Percentiles rank a stretch among this genome's conserved stretches.
phyloP scores from a whole-genome alignment of 2,113 vertebrate genomes.

The Tonatia bakeri region DNA sequence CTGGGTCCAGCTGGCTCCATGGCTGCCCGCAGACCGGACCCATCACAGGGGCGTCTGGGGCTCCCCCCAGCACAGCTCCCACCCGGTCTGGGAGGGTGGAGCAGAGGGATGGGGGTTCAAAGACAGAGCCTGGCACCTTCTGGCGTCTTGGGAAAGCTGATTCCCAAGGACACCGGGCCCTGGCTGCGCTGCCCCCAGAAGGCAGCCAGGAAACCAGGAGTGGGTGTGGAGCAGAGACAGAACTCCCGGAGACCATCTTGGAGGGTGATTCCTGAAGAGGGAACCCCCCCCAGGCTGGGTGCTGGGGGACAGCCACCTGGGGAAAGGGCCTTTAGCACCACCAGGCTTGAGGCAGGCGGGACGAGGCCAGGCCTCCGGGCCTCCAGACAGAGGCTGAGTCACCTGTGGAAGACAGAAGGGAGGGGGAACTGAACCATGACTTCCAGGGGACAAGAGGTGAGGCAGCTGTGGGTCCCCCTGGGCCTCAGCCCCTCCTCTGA shows the following conservation, averaged over 20 bases:
- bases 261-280: not conserved
- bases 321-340: constrained; percentile 63
- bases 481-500: not conserved
- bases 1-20: not conserved
- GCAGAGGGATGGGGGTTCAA: not conserved
- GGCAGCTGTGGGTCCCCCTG: not conserved
- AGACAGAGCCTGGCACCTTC: constrained; percentile 59
- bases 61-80: not conserved
- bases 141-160: constrained; percentile 43
- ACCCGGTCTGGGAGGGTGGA: not conserved
- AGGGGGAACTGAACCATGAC: not conserved
- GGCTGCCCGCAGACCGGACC: not conserved
- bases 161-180: not conserved
- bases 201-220: not conserved
- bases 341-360: constrained; percentile 42
- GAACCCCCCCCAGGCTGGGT: not conserved
- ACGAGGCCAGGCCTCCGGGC: not conserved
- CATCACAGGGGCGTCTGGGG: not conserved
- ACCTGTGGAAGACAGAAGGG: constrained; percentile 24
- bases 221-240: not conserved
- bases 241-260: not conserved
- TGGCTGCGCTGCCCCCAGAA: not conserved
- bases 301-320: not conserved
- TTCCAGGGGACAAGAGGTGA: not conserved
- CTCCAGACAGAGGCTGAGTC: not conserved